Conservation (phyloP, 2,797 vertebrate genomes). For the Spinus pinus region DNA sequence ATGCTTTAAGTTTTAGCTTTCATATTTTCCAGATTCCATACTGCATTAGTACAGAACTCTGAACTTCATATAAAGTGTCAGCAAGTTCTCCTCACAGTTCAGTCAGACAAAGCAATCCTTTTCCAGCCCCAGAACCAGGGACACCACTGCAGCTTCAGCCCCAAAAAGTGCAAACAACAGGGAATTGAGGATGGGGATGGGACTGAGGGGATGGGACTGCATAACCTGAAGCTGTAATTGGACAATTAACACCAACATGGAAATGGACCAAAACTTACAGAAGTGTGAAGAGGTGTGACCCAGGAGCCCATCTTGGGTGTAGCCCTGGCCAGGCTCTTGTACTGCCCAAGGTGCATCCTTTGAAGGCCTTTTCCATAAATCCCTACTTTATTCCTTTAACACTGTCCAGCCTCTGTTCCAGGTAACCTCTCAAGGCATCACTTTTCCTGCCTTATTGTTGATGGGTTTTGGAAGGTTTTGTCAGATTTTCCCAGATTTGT, state of each 20-base stretch:
- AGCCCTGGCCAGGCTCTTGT: rapidly evolving
- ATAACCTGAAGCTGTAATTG: neutral
- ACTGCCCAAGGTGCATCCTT: neutral
- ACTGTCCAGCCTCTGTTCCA: neutral
- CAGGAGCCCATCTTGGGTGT: neutral
- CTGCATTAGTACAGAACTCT: rapidly evolving
- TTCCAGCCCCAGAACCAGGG: neutral
- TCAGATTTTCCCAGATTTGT: neutral
- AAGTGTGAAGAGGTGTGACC: neutral
- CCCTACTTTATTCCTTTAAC: neutral
- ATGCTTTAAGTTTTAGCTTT: neutral
- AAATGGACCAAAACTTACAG: neutral
- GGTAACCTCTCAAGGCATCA: neutral
- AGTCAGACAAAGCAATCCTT: neutral
- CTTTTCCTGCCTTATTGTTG: neutral
- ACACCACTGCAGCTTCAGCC: neutral
- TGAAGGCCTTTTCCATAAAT: neutral
- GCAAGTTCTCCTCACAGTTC: neutral
- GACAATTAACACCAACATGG: neutral
- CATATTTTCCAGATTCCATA: rapidly evolving
- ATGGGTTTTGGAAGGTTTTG: neutral
- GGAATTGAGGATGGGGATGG: neutral
- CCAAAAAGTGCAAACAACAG: neutral
- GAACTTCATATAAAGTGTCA: rapidly evolving
- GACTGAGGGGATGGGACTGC: neutral